These are phyloP conservation scores for Malurus leucopterus DNA, from an alignment of 2,797 vertebrate genomes.

Conservation along the genomic window DNA sequence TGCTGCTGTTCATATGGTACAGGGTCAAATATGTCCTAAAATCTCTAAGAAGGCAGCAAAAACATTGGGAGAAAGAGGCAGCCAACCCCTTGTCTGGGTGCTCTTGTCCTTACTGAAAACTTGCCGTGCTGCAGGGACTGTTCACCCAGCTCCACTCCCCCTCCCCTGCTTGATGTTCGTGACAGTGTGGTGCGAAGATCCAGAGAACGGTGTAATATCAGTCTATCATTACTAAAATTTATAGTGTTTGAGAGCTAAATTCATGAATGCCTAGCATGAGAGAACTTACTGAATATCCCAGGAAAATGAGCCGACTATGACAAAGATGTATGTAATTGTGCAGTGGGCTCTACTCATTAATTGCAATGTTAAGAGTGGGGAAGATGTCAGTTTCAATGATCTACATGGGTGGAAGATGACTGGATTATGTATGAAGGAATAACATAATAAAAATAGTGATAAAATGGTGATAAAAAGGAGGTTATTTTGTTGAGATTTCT, in stretches of 20 bases:
- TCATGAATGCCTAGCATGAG: background rate
- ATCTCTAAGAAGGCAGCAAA: background rate
- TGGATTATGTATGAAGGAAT: background rate
- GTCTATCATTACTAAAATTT: background rate
- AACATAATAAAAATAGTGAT: background rate
- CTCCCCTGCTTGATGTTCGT: background rate
- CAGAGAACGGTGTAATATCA: background rate
- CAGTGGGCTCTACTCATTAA: background rate
- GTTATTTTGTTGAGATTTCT: background rate
- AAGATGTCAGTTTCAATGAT: background rate
- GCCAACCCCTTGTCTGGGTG: background rate
- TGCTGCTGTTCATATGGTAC: background rate
- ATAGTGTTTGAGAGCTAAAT: background rate
- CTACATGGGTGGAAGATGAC: background rate
- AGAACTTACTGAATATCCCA: background rate
- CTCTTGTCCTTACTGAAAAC: background rate
- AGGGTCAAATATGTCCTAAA: background rate
- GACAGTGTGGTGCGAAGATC: background rate
- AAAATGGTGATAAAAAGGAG: background rate
- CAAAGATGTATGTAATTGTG: background rate
- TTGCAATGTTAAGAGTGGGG: background rate
- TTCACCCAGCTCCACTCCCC: background rate
- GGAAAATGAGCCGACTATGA: background rate
- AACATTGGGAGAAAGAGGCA: background rate
- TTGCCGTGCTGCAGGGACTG: background rate